phyloP scores from a whole-genome alignment of 2,888 invertebrate genomes.

The Dyspetes luteomarginatus region DNA sequence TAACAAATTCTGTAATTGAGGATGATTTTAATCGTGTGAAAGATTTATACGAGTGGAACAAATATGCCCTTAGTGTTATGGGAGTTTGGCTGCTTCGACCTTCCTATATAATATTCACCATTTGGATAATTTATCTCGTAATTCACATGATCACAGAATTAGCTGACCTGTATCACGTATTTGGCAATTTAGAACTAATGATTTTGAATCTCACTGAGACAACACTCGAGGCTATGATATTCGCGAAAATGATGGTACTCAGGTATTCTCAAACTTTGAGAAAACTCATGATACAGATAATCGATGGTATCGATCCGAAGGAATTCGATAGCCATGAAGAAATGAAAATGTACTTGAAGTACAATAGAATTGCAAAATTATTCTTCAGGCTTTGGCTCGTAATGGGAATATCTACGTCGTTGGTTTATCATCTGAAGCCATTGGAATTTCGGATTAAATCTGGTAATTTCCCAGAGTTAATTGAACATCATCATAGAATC shows the following conservation, averaged over 20 bases:
- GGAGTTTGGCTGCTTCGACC: neutral
- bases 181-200: conserved; percentile 19
- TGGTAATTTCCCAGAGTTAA: too few species aligned
- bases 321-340: conserved; percentile 35
- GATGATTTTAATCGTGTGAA: neutral
- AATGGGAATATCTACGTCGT: neutral
- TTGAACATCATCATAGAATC: too few species aligned
- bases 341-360: conserved; percentile 47
- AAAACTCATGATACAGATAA: conserved; percentile 5
- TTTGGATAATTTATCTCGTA: neutral
- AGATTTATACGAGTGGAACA: neutral
- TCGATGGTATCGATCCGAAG: neutral
- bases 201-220: conserved; percentile 4
- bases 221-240: conserved; percentile 12
- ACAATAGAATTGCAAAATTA: conserved; percentile 35
- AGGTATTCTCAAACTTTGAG: conserved; percentile 23
- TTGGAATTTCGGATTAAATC: conserved; percentile 32
- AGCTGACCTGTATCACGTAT: neutral
- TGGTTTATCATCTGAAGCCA: conserved; percentile 33
- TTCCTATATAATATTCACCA: neutral
- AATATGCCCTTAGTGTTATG: neutral
- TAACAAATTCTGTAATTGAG: neutral
- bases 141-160: neutral
- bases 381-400: conserved; percentile 28
- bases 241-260: conserved; percentile 28